Conservation (phyloP, 2,113 vertebrate species). For the Mormyrus lacerda region DNA sequence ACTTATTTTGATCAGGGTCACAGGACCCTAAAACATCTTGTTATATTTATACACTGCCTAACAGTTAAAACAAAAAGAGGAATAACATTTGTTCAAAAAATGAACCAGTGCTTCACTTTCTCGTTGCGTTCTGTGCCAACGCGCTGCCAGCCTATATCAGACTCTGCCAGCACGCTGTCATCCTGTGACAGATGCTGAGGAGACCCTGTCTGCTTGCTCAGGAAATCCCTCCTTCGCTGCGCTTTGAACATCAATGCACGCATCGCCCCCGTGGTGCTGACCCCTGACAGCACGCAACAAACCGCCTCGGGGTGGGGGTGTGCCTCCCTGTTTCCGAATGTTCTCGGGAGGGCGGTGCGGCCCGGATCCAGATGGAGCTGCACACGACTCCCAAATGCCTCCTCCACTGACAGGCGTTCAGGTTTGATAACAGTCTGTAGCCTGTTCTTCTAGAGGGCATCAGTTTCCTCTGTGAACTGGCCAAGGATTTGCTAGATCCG, state of each 20-base stretch:
- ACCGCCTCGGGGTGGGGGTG: background rate
- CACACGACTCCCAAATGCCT: background rate
- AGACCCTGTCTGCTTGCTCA: background rate
- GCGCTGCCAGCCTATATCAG: background rate
- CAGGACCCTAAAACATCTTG: background rate
- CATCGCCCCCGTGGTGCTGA: background rate
- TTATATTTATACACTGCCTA: background rate
- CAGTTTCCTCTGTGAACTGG: background rate
- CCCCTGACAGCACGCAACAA: background rate
- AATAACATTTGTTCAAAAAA: background rate
- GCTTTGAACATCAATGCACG: background rate
- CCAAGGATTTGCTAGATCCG: background rate
- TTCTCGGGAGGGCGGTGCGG: background rate
- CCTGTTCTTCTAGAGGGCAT: background rate
- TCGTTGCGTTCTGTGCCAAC: background rate
- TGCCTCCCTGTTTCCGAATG: background rate
- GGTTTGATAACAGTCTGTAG: background rate
- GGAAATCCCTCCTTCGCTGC: background rate
- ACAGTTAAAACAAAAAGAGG: background rate
- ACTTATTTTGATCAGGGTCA: background rate
- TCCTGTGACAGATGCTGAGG: background rate
- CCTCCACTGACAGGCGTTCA: background rate
- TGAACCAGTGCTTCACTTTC: background rate
- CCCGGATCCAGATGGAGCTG: background rate
- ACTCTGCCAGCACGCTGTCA: background rate